phyloP scores from a whole-genome alignment of 2,888 invertebrate species.

The Volucella bombylans region DNA sequence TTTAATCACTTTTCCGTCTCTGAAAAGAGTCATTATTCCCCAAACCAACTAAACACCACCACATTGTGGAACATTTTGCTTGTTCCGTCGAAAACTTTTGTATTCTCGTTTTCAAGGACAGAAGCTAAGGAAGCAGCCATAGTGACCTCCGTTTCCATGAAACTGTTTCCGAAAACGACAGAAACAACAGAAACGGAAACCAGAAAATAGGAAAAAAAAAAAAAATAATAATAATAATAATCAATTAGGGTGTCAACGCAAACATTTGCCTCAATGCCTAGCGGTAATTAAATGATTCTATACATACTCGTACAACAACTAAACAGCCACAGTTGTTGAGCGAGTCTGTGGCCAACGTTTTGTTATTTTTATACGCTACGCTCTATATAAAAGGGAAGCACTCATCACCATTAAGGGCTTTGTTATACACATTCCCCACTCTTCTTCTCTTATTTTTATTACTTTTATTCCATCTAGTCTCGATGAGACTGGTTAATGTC shows the following conservation, averaged over 20 bases:
- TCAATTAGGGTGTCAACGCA: conserved; percentile 33
- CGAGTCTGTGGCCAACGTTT: background rate
- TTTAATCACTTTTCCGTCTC: conserved; percentile 6
- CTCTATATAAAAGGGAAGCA: background rate
- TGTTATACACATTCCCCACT: background rate
- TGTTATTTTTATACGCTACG: background rate
- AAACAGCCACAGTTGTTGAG: too few species aligned
- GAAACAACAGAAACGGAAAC: too few species aligned
- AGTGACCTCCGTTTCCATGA: conserved; percentile 2
- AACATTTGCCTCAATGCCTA: conserved; percentile 20
- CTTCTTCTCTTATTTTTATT: too few species aligned
- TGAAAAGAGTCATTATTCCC: background rate
- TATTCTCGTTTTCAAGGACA: background rate
- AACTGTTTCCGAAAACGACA: too few species aligned
- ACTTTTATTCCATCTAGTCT: too few species aligned
- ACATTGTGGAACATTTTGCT: background rate
- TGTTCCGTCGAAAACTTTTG: background rate
- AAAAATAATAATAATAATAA: conserved; percentile 15
- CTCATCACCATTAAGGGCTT: conserved; percentile 18
- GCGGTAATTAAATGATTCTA: conserved; percentile 21
- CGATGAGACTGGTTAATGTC: background rate
- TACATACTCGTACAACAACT: too few species aligned
- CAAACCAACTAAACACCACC: conserved; percentile 4
- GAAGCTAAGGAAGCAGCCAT: background rate
- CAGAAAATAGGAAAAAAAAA: background rate